Base-by-base conservation (phyloP, 1,140 invertebrate genomes). In the Penaeus japonicus region DNA sequence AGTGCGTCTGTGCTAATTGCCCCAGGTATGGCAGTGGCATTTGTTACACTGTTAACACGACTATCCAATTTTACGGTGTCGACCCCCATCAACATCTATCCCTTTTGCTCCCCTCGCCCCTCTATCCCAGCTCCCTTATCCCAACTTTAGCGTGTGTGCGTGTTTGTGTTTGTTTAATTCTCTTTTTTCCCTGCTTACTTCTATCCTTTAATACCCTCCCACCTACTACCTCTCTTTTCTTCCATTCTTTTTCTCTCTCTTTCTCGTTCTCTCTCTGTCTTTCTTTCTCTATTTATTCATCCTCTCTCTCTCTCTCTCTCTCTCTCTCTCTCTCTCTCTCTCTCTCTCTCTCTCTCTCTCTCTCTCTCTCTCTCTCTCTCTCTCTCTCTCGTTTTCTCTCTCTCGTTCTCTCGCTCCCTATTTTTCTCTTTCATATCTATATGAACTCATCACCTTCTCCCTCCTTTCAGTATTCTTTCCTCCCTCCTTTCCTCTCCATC, bases 61-160 rank as follows among this genome's bases (percentile, higher is more conserved):
- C 39, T 77, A 4, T 77, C 39, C 73, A 77, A 77, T 77, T 77
- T 77, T 77, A 24, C 73, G 73, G 27, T 77, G 73, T 39, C 73
- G 39, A 39, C 20, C 73, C 2, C 20, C 73, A 39, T 77, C 30
- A 77, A 22, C 30, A 77, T 77, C 39, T 27, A 35, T 27, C 73
- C 27, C 47, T 47, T 12, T 12, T 10, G 47, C 1, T 10, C 39
- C 12, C 39, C 4, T 39, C 39, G 10, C 47, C 47, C 47, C 47
- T 47, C 47, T 7, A 1, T 47, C 47, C 7, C 47, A 12, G 10
- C 47, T 4, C 47, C 47, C 47, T 47, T 47, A 47, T 47, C 47
- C 47, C 47, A 7, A 12, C 5, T 15, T 47, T 47, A 10, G 47
- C 47, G 1, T 15, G 47, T 7, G 47, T 47, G 47, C 15, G 47